These are phyloP conservation scores for Cyrtorhinus lividipennis DNA, from an alignment of 1,140 invertebrate genomes.

Conservation along the genomic window DNA sequence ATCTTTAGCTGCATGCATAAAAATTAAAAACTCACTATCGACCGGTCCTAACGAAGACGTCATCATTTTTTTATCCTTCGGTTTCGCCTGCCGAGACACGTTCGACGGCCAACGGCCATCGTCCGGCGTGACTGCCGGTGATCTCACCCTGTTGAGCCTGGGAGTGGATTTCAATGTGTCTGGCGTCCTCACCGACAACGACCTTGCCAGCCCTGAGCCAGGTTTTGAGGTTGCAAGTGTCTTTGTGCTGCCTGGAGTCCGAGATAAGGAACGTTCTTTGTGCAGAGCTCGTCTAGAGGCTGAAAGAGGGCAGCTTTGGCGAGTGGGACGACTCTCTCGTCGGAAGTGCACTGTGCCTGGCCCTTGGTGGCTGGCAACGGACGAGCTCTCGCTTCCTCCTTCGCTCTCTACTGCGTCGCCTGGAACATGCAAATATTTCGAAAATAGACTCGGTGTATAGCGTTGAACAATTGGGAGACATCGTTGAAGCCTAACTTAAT, in stretches of 20 bases:
- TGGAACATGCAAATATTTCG: no score
- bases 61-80: slow-evolving; percentile 13
- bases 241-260: not conserved
- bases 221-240: not conserved
- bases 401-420: slow-evolving; percentile 33
- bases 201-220: not conserved
- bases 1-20: no score
- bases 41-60: slow-evolving; percentile 17
- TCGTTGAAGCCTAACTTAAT: no score
- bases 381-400: slow-evolving; percentile 59
- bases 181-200: not conserved
- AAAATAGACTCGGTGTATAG: no score
- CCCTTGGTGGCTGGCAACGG: slow-evolving; percentile 35
- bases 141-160: slow-evolving; percentile 6
- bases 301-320: not conserved
- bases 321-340: not conserved
- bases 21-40: slow-evolving; percentile 3
- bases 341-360: not conserved
- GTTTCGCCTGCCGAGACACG: slow-evolving; percentile 22
- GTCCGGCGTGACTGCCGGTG: slow-evolving; percentile 38
- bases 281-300: not conserved
- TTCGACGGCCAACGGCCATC: slow-evolving; percentile 48
- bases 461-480: no score
- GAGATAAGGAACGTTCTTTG: not conserved
- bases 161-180: not conserved